phyloP scores from a whole-genome alignment of 2,113 vertebrate species.

The Dermatemys mawii region DNA sequence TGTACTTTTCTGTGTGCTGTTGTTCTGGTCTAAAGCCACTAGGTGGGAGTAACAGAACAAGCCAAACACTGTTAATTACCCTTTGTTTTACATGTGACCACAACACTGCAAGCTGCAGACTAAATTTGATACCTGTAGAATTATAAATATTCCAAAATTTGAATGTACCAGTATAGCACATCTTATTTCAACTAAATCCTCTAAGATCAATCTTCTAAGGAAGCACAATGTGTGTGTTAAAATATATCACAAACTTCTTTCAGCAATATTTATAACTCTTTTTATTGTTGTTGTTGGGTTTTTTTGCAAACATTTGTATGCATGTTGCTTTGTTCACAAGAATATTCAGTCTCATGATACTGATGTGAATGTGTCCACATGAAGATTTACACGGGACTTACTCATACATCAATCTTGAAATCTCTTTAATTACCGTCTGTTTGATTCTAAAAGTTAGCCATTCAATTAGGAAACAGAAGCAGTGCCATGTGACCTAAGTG shows the following conservation, averaged over 20 bases:
- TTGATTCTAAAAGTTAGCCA: neutral
- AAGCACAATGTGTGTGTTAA: neutral
- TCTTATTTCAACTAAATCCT: too few species aligned
- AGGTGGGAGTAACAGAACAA: slow-evolving; percentile 43
- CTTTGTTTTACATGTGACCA: neutral
- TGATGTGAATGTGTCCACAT: neutral
- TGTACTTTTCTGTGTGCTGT: accelerated
- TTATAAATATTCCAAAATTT: neutral
- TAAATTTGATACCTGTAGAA: neutral
- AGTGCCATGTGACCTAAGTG: neutral
- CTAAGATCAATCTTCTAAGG: neutral
- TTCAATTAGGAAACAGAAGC: neutral
- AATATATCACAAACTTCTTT: neutral
- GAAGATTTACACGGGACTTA: neutral
- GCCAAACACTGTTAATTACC: accelerated
- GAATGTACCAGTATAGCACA: neutral
- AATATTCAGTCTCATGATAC: neutral
- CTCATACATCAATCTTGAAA: neutral
- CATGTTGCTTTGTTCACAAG: neutral
- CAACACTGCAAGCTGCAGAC: neutral
- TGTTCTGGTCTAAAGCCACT: neutral
- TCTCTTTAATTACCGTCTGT: neutral
- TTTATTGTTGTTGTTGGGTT: neutral
- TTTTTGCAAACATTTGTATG: neutral
- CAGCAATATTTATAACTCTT: neutral